phyloP scores from a whole-genome alignment of 2,797 vertebrate species.

The Propithecus perrieri region DNA sequence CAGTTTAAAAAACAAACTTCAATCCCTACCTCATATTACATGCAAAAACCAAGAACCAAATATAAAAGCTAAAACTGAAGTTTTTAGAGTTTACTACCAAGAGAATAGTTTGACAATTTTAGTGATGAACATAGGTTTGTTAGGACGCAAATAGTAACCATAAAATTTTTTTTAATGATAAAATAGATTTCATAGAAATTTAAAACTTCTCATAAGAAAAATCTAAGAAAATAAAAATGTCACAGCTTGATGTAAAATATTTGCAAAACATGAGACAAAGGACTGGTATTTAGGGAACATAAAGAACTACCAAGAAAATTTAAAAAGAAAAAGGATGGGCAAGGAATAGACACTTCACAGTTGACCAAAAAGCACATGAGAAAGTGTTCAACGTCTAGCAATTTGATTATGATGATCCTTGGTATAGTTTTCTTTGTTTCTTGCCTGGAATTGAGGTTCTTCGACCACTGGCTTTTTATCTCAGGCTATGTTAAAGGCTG shows the following conservation, averaged over 20 bases:
- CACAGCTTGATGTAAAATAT: background rate
- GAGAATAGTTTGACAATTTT: background rate
- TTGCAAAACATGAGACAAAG: background rate
- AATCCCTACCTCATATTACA: background rate
- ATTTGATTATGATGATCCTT: background rate
- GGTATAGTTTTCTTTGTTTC: background rate
- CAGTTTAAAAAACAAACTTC: background rate
- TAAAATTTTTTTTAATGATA: background rate
- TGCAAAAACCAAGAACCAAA: background rate
- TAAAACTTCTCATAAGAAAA: background rate
- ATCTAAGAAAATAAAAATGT: background rate
- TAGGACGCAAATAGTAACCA: background rate
- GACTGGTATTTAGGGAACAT: background rate
- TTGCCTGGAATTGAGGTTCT: background rate
- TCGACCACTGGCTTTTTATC: background rate
- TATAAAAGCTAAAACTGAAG: background rate
- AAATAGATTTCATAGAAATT: slow-evolving; percentile 3
- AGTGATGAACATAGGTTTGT: background rate
- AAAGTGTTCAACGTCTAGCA: background rate
- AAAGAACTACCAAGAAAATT: background rate
- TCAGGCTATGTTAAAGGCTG: background rate
- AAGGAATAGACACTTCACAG: background rate
- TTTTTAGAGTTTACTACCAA: background rate
- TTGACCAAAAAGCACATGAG: background rate
- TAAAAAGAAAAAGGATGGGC: background rate